Percentiles rank a stretch among this genome's conserved stretches.
These are phyloP conservation scores for Orthonyx spaldingii DNA, from an alignment of 2,113 vertebrate genomes.

Conservation along the genomic window DNA sequence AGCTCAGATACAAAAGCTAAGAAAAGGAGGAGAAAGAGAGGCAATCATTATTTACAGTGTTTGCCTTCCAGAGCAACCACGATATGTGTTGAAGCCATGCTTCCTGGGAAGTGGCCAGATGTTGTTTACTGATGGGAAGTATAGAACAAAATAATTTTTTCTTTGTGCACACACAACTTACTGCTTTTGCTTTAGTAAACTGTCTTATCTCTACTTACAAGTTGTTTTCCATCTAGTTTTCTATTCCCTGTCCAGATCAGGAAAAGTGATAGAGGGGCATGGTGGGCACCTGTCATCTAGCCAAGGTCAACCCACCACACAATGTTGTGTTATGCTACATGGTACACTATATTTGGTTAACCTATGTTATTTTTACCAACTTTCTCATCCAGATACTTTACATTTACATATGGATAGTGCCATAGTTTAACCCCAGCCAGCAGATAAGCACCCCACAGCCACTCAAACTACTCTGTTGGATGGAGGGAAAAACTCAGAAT, in stretches of 20 bases:
- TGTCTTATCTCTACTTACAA: neutral
- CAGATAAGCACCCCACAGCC: neutral
- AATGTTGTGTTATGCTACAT: neutral
- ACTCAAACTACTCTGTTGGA: neutral
- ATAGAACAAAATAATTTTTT: neutral
- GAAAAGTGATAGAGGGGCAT: neutral
- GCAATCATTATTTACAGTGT: neutral
- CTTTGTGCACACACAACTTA: accelerated
- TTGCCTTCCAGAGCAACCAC: neutral
- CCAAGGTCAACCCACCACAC: no score
- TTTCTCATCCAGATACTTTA: neutral
- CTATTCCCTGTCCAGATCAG: neutral
- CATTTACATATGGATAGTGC: neutral
- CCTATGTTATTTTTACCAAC: neutral
- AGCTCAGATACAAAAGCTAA: neutral
- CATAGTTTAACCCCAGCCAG: neutral
- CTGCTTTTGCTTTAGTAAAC: neutral
- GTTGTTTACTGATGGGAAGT: neutral
- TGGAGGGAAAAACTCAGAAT: neutral
- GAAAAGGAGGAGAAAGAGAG: neutral
- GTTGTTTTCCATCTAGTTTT: neutral
- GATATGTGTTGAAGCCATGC: neutral
- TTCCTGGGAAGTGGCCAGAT: neutral
- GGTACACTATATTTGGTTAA: neutral
- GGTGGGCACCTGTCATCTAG: neutral